Base-by-base conservation (phyloP, 2,888 invertebrate species). In the Acrocyrtus sp. region DNA sequence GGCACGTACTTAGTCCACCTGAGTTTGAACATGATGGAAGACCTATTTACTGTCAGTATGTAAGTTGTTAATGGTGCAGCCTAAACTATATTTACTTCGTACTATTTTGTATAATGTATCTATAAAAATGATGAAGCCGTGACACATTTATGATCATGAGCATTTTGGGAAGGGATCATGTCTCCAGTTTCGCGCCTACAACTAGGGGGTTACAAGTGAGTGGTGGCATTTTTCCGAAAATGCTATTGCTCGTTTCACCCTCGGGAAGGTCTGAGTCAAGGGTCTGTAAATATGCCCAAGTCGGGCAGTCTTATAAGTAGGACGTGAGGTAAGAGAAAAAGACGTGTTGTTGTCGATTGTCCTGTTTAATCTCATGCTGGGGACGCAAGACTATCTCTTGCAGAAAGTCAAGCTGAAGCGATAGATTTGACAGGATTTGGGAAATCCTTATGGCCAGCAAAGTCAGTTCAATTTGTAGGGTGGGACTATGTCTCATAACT, bases 1-100 rank as follows among this genome's bases (percentile, higher is more conserved):
- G 96, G 96, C 88, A 89, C 0, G 88, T 88, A 0, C 88, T 95
- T 51, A 88, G 88, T 69, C 89, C 94, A 0, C 95, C 95, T 0
- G 85, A 86, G 24, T 85, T 86, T 27, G 92, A 93, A 83, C 88
- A 89, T 60, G 85, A 89, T 85, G 92, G 92, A 1, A 88, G 88
- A 78, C 87, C 88, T 17, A 86, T 91, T 43, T 88, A 88, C 80
- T 94, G 94, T 82, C 85, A 87, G 51, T 82, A 85, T 56, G 88
- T 85, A 79, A 81, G 82, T 76, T 24, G 19, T 19, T 3, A 6
- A 41, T 69, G n/a, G 17, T n/a, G n/a, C n/a, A n/a, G n/a, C n/a
- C n/a, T n/a, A n/a, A n/a, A n/a, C n/a, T n/a, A n/a, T n/a, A n/a
- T n/a, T n/a, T n/a, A n/a, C n/a, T n/a, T n/a, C n/a, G n/a, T n/a